These are phyloP conservation scores for Spodoptera frugiperda DNA, from an alignment of 1,140 invertebrate genomes.

Conservation along the genomic window DNA sequence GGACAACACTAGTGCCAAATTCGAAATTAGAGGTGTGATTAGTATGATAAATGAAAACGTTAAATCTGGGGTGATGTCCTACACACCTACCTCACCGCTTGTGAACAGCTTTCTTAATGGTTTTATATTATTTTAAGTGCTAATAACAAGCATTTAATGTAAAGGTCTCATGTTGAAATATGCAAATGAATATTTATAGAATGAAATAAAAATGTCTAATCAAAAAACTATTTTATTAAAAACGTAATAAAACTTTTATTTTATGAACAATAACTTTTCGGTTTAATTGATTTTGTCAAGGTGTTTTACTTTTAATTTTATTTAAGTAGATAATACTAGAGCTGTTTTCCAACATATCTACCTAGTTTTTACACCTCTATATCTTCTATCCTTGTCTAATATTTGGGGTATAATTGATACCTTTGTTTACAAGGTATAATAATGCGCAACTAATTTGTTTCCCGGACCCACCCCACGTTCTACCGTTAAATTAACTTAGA, in stretches of 20 bases:
- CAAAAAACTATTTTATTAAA: conserved; percentile 21
- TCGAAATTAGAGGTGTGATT: conserved; percentile 57
- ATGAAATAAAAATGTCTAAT: conserved; percentile 16
- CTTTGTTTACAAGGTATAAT: conserved; percentile 46
- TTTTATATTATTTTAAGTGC: conserved; percentile 1
- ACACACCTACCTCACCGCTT: not conserved
- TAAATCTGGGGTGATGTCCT: conserved; percentile 2
- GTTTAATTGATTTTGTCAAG: conserved; percentile 14
- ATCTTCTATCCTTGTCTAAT: not conserved
- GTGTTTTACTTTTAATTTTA: not conserved
- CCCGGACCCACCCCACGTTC: conserved; percentile 10
- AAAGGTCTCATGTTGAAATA: conserved; percentile 5
- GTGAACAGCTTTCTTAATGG: not conserved
- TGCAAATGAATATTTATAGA: not conserved
- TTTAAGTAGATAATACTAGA: not conserved
- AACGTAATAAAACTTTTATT: conserved; percentile 2
- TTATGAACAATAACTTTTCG: conserved; percentile 15
- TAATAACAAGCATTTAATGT: not conserved
- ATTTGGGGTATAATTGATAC: conserved; percentile 23
- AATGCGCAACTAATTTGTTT: conserved; percentile 36
- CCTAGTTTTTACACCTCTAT: not conserved
- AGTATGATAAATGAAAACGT: conserved; percentile 27
- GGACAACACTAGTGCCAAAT: conserved; percentile 71
- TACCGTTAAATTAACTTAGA: conserved; percentile 47
- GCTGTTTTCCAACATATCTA: too few species aligned